Evolutionary conservation across 2,113 vertebrate species (phyloP).

Genomic region (Epinephelus moara): DNA sequence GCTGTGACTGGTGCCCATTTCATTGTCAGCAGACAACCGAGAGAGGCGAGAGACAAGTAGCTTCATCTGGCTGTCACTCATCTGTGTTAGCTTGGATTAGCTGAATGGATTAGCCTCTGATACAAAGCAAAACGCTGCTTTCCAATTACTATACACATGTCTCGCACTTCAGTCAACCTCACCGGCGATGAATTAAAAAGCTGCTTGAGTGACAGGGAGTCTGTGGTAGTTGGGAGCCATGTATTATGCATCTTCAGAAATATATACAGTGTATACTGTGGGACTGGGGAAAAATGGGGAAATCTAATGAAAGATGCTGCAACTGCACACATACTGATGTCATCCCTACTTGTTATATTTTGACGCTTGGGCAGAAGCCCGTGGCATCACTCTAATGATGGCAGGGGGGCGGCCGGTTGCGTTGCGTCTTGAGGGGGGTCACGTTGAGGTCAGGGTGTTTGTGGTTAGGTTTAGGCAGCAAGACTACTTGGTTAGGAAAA

Average conservation of each 20-base stretch:
- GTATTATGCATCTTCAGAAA: slow-evolving; percentile 26
- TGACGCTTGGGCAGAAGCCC: too few relatives aligned
- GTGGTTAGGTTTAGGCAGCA: too few relatives aligned
- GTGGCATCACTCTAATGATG: too few relatives aligned
- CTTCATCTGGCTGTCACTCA: slow-evolving; percentile 66
- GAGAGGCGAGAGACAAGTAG: slow-evolving; percentile 32
- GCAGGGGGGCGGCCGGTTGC: too few relatives aligned
- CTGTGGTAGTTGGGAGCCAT: not conserved
- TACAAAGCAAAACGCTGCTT: slow-evolving; percentile 60
- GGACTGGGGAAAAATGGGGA: not conserved
- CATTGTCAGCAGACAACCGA: slow-evolving; percentile 33
- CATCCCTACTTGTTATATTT: too few relatives aligned
- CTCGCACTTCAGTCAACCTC: slow-evolving; percentile 41
- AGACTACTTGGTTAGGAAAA: too few relatives aligned
- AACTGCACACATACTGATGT: not conserved
- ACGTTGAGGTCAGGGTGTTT: too few relatives aligned
- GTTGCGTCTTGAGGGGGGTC: too few relatives aligned
- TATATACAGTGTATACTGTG: not conserved
- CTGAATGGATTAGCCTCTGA: slow-evolving; percentile 52
- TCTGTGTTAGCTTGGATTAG: slow-evolving; percentile 56
- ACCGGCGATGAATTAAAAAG: slow-evolving; percentile 45
- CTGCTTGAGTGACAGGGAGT: slow-evolving; percentile 42
- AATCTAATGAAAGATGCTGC: not conserved
- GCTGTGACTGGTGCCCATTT: slow-evolving; percentile 51
- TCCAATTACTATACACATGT: slow-evolving; percentile 53